Conservation (phyloP, 2,888 invertebrate genomes). For the Caenorhabditis parvicauda region DNA sequence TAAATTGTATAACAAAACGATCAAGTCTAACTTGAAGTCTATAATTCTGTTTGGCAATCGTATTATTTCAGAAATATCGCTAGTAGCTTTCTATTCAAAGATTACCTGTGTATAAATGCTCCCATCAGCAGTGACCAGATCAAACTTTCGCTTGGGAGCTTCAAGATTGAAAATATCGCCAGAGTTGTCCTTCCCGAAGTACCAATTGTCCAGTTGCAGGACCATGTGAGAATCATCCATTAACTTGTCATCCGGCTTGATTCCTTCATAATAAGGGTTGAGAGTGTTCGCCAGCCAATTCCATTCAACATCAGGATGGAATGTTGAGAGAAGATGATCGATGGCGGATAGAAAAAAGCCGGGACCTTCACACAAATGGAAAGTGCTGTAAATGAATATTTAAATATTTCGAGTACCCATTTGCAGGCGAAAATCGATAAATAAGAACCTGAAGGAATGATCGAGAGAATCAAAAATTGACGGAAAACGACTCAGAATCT, state of each 20-base stretch:
- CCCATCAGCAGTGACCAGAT: conserved; percentile 39
- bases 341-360: conserved; percentile 28
- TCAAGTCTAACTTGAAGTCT: too few species aligned
- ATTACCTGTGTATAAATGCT: conserved; percentile 17
- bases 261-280: conserved; percentile 28
- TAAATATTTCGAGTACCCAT: neutral
- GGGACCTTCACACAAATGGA: conserved; percentile 37
- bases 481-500: conserved; percentile 17
- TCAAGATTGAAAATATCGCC: conserved; percentile 29
- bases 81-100: neutral
- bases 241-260: conserved; percentile 10
- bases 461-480: neutral
- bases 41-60: too few species aligned
- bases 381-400: conserved; percentile 9
- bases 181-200: conserved; percentile 13
- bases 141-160: conserved; percentile 7
- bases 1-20: too few species aligned
- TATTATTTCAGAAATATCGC: too few species aligned
- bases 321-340: conserved; percentile 5
- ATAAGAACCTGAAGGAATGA: neutral
- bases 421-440: neutral
- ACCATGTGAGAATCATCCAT: conserved; percentile 27
- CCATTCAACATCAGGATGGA: conserved; percentile 14
- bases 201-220: conserved; percentile 12
- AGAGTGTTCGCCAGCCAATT: conserved; percentile 30